phyloP scores from a whole-genome alignment of 2,888 invertebrate genomes.

The Thera britannica region DNA sequence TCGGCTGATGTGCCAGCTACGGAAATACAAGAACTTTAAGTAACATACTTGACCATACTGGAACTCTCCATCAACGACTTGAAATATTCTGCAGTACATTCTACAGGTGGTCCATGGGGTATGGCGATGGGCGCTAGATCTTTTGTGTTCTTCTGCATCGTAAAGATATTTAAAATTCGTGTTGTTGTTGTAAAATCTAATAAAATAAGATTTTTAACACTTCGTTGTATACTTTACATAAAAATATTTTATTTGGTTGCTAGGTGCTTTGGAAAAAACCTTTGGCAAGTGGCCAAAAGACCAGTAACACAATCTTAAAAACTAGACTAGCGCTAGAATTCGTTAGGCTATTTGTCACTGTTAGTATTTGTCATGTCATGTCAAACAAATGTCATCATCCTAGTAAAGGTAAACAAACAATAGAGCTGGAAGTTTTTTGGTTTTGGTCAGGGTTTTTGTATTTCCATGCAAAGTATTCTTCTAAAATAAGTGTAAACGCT shows the following conservation, averaged over 20 bases:
- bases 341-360: no score
- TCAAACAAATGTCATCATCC: no score
- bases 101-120: conserved; percentile 79
- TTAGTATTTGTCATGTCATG: no score
- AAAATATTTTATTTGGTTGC: background rate
- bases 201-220: background rate
- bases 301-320: no score
- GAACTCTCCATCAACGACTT: conserved; percentile 80
- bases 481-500: background rate
- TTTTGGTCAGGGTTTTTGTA: no score
- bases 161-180: conserved; percentile 29
- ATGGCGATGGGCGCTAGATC: conserved; percentile 79
- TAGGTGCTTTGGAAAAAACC: background rate
- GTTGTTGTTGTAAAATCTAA: background rate
- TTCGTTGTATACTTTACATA: no score
- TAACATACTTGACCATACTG: conserved; percentile 78
- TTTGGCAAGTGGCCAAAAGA: background rate
- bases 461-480: no score
- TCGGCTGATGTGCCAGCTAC: background rate
- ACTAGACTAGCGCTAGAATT: no score
- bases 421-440: no score
- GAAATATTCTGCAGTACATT: conserved; percentile 81
- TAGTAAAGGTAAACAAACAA: no score
- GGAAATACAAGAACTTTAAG: background rate
- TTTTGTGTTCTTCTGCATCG: conserved; percentile 67